Evolutionary conservation across 2,797 vertebrate genomes (phyloP), one percentile per base, ranked within the genome.

Genomic region (Lindbergichthys nudifrons): DNA sequence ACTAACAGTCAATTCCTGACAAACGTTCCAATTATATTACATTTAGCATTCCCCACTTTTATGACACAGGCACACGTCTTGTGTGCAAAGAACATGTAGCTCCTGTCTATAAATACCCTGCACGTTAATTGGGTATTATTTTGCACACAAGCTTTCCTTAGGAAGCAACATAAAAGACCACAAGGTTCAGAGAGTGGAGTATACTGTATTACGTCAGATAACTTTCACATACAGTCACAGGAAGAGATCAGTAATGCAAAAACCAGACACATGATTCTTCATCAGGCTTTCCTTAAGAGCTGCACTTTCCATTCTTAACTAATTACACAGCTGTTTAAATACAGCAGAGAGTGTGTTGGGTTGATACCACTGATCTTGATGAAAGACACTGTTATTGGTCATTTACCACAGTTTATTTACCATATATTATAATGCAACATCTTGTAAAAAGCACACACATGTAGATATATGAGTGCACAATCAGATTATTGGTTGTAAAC

Each of bases 341-440:
- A 63, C 69, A 81, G 80, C 65, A 67, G 57, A 75, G 75, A 69
- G 78, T 66, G 65, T 65, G 79, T 84, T 59, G 51, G 59, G 63
- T 62, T 73, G 45, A 73, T 19, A 56, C 30, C 71, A 50, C 46
- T 13, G 70, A 79, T 79, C 53, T 51, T 48, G 75, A 88, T 80
- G 63, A 87, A 81, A 57, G 68, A 88, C 84, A 78, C 76, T 18
- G 68, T 82, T 47, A 70, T 66, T 62, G 77, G 71, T 87, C 64
- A 74, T 90, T 88, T 89, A 90, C 70, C 88, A 91, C 87, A 81
- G 73, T 88, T 92, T 92, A 92, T 92, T 92, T 77, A 83, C 79
- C 79, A 88, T 84, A 87, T 85, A 84, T 75, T 85, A 88, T 75
- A 77, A 72, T 88, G 67, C 72, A 79, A 86, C 89, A 86, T 81